Percentiles rank a stretch among this genome's conserved stretches.
Evolutionary conservation across 1,140 invertebrate genomes (phyloP).

Genomic region (Drosophila suzukii): DNA sequence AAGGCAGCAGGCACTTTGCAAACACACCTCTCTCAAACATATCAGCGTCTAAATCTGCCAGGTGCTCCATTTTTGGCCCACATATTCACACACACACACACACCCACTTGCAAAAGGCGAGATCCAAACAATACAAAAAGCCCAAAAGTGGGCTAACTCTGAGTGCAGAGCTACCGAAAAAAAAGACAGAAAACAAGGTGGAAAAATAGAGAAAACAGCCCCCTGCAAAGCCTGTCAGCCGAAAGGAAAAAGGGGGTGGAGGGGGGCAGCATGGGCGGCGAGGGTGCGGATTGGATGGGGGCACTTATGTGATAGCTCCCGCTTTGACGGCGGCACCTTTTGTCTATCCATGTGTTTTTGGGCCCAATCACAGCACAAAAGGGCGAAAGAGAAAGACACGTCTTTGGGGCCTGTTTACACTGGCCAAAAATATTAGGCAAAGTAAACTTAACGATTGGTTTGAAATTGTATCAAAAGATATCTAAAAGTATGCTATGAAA

Average conservation of each 20-base stretch:
- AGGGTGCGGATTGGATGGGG: slow-evolving; percentile 1
- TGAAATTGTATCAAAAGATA: too few relatives aligned
- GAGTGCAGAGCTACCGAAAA: slow-evolving; percentile 60
- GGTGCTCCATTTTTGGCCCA: slow-evolving; percentile 65
- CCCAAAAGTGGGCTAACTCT: slow-evolving; percentile 71
- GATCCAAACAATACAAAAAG: slow-evolving; percentile 69
- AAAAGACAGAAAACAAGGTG: slow-evolving; percentile 23
- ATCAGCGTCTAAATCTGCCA: slow-evolving; percentile 72
- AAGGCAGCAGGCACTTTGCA: slow-evolving; percentile 74
- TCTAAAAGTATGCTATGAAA: too few relatives aligned
- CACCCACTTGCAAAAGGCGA: slow-evolving; percentile 22
- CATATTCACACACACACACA: slow-evolving; percentile 21
- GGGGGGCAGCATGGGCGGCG: too few relatives aligned
- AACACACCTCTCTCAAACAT: slow-evolving; percentile 52
- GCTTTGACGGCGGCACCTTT: slow-evolving; percentile 77
- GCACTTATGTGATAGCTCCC: slow-evolving; percentile 60
- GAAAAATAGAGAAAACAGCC: slow-evolving; percentile 18
- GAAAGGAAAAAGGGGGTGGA: not conserved
- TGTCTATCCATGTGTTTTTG: slow-evolving; percentile 64
- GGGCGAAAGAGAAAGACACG: slow-evolving; percentile 35
- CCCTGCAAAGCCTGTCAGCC: slow-evolving; percentile 64
- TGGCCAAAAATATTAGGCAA: too few relatives aligned
- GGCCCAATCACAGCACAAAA: slow-evolving; percentile 65
- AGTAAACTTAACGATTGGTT: too few relatives aligned
- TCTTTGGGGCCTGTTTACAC: slow-evolving; percentile 13